phyloP scores from a whole-genome alignment of 2,888 invertebrate genomes.

The Lithophane socia region DNA sequence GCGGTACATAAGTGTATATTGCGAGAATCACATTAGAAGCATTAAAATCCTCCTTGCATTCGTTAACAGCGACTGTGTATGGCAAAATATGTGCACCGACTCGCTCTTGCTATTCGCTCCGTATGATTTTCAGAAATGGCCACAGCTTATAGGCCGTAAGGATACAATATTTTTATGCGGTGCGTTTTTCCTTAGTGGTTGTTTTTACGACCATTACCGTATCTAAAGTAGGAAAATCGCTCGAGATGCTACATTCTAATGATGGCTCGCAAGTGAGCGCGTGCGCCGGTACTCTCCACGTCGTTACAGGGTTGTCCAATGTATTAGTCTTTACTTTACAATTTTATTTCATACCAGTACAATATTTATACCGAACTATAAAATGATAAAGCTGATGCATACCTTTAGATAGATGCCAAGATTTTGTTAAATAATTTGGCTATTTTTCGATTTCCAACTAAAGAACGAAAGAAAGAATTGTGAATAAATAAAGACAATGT shows the following conservation, averaged over 20 bases:
- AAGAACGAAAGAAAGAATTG: neutral
- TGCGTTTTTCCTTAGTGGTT: constrained; percentile 84
- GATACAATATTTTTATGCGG: constrained; percentile 90
- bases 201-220: constrained; percentile 88
- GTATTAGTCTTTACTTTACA: constrained; percentile 16
- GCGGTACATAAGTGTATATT: constrained; percentile 84
- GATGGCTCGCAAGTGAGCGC: constrained; percentile 85
- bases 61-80: constrained; percentile 85
- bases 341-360: neutral
- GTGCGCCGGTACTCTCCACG: constrained; percentile 84
- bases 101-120: constrained; percentile 85
- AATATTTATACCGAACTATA: neutral
- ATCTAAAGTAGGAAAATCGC: constrained; percentile 90
- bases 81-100: constrained; percentile 88
- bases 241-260: constrained; percentile 89
- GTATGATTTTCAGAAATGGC: constrained; percentile 91
- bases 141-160: constrained; percentile 85
- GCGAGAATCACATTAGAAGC: constrained; percentile 87
- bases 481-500: neutral
- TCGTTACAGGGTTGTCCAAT: constrained; percentile 75
- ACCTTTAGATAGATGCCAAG: neutral
- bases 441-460: too few relatives aligned
- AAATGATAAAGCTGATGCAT: neutral
- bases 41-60: constrained; percentile 89
- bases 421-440: neutral